Percentiles rank a stretch among this genome's conserved stretches.
Conservation (phyloP, 2,113 vertebrate genomes). For the Lucifuga dentata region DNA sequence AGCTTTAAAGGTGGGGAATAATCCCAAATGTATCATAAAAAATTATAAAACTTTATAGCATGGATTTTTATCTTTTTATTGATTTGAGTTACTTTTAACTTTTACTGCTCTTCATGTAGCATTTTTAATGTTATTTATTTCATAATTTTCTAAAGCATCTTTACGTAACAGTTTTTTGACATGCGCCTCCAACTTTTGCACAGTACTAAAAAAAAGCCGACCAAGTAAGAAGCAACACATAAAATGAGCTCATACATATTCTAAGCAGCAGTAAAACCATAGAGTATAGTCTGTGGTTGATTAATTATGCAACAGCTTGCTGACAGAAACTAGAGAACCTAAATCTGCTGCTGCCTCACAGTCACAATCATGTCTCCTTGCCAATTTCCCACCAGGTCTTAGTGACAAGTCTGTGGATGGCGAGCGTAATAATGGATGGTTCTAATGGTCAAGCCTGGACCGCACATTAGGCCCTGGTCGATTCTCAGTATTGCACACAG, state of each 20-base stretch:
- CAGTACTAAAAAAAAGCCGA: constrained; percentile 31
- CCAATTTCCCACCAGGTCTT: constrained; percentile 73
- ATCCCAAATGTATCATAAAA: constrained; percentile 9
- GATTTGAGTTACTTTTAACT: no score
- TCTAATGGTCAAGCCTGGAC: constrained; percentile 81
- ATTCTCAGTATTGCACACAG: constrained; percentile 73
- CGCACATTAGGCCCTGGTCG: constrained; percentile 80
- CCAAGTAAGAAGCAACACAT: constrained; percentile 21
- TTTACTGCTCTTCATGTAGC: no score
- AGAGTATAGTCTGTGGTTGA: constrained; percentile 22
- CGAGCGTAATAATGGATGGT: constrained; percentile 76
- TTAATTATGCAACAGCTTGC: constrained; percentile 66
- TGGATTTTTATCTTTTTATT: no score
- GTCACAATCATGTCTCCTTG: constrained; percentile 67
- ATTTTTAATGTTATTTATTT: no score
- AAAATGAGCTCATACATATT: constrained; percentile 51
- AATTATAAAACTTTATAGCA: neutral
- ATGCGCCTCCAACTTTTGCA: no score
- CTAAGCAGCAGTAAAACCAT: constrained; percentile 25
- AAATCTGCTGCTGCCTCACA: constrained; percentile 63
- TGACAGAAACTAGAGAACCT: constrained; percentile 63
- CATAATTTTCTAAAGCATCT: no score
- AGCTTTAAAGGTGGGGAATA: neutral
- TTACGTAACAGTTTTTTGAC: no score
- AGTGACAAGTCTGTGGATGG: constrained; percentile 75